These are phyloP conservation scores for Pseudachorutes palmiensis DNA, from an alignment of 1,140 invertebrate species.

Conservation along the genomic window DNA sequence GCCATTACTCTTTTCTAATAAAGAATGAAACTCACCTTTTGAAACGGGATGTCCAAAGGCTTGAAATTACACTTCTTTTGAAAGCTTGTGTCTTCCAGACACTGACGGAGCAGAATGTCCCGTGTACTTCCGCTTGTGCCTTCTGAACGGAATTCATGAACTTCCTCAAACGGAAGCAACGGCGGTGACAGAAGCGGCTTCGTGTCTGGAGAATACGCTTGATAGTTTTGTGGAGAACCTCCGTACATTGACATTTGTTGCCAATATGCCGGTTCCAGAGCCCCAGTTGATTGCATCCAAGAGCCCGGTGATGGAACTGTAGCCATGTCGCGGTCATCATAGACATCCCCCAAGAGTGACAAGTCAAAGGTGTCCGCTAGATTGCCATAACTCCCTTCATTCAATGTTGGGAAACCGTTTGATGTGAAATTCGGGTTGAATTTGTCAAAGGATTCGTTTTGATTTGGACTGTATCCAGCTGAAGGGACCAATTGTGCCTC, in stretches of 20 bases:
- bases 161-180: neutral
- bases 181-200: slow-evolving; percentile 44
- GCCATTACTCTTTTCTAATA: neutral
- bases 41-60: slow-evolving; percentile 54
- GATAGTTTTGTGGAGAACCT: slow-evolving; percentile 43
- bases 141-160: neutral
- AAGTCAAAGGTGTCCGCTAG: slow-evolving; percentile 58
- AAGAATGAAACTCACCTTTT: neutral
- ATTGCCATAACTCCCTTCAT: slow-evolving; percentile 16
- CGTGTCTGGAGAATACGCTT: slow-evolving; percentile 48
- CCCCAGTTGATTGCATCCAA: neutral
- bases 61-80: slow-evolving; percentile 70
- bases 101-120: slow-evolving; percentile 66
- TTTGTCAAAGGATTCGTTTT: slow-evolving; percentile 43
- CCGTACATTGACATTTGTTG: slow-evolving; percentile 43
- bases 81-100: slow-evolving; percentile 69
- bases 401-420: slow-evolving; percentile 46
- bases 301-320: slow-evolving; percentile 34
- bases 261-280: slow-evolving; percentile 23
- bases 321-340: slow-evolving; percentile 34
- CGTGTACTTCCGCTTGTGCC: slow-evolving; percentile 15
- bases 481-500: slow-evolving; percentile 60
- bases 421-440: slow-evolving; percentile 15
- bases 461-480: slow-evolving; percentile 54
- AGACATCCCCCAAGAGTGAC: slow-evolving; percentile 51